phyloP scores from a whole-genome alignment of 2,888 invertebrate species.

The Rapana venosa region DNA sequence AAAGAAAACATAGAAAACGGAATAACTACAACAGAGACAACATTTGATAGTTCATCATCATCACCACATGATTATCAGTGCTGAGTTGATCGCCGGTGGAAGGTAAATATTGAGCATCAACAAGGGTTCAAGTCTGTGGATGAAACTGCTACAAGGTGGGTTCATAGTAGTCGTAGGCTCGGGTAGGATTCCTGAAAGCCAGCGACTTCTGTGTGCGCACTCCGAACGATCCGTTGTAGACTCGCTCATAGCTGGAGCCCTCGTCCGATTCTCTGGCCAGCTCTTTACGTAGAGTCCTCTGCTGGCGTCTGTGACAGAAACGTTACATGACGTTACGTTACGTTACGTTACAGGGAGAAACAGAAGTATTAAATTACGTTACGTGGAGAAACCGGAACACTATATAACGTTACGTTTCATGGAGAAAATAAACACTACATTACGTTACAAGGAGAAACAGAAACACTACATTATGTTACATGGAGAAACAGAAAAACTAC shows the following conservation, averaged over 20 bases:
- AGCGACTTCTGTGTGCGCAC: slow-evolving; percentile 50
- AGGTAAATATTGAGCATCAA: neutral
- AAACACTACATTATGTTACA: no score
- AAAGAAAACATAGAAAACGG: neutral
- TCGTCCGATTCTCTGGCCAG: slow-evolving; percentile 44
- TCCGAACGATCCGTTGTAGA: slow-evolving; percentile 51
- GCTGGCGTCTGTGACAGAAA: slow-evolving; percentile 33
- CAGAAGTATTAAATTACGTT: neutral
- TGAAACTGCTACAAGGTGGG: slow-evolving; percentile 17
- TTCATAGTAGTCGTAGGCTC: slow-evolving; percentile 33
- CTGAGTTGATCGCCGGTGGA: neutral
- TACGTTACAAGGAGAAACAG: no score
- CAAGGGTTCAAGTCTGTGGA: neutral
- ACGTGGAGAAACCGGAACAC: neutral
- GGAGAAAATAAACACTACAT: no score
- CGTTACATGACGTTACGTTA: neutral
- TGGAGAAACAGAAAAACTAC: no score
- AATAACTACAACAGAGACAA: neutral
- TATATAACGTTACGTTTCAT: no score
- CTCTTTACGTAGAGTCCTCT: neutral
- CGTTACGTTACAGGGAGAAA: neutral
- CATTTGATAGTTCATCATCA: neutral
- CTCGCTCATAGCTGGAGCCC: slow-evolving; percentile 36
- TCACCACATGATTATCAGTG: slow-evolving; percentile 6
- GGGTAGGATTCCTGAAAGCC: slow-evolving; percentile 47